Percentiles rank a stretch among this genome's conserved stretches.
Evolutionary conservation across 2,797 vertebrate genomes (phyloP).

Genomic region (Hyperoplus lanceolatus): DNA sequence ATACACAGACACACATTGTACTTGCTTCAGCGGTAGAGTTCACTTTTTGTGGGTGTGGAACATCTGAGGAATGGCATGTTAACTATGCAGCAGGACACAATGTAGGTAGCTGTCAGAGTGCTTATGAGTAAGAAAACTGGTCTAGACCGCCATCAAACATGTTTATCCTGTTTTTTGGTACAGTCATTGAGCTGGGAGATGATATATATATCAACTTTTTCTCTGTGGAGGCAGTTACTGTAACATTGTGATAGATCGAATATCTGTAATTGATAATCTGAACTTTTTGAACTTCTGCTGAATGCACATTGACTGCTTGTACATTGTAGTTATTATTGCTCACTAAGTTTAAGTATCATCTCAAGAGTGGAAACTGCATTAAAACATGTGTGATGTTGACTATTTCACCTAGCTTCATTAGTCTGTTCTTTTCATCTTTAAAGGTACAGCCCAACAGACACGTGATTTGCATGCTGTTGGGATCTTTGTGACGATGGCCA

Average conservation of each 20-base stretch:
- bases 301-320: neutral
- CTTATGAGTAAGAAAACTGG: slow-evolving; percentile 37
- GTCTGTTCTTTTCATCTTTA: slow-evolving; percentile 25
- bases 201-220: too few relatives aligned
- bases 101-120: slow-evolving; percentile 39
- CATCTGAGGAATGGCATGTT: slow-evolving; percentile 60
- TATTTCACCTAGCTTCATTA: neutral
- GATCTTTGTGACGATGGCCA: slow-evolving; percentile 45
- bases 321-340: neutral
- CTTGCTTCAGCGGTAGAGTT: slow-evolving; percentile 20
- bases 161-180: slow-evolving; percentile 39
- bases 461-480: slow-evolving; percentile 12
- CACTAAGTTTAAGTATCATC: neutral
- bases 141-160: slow-evolving; percentile 9
- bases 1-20: neutral
- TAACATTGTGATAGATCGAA: too few relatives aligned
- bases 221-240: too few relatives aligned
- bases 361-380: neutral
- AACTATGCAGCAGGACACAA: slow-evolving; percentile 57
- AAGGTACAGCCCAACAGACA: slow-evolving; percentile 35
- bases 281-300: neutral
- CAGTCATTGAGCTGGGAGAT: neutral
- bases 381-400: neutral
- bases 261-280: neutral
- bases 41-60: slow-evolving; percentile 54